Evolutionary conservation across 2,113 vertebrate genomes (phyloP).

Genomic region (Myiozetetes cayanensis): DNA sequence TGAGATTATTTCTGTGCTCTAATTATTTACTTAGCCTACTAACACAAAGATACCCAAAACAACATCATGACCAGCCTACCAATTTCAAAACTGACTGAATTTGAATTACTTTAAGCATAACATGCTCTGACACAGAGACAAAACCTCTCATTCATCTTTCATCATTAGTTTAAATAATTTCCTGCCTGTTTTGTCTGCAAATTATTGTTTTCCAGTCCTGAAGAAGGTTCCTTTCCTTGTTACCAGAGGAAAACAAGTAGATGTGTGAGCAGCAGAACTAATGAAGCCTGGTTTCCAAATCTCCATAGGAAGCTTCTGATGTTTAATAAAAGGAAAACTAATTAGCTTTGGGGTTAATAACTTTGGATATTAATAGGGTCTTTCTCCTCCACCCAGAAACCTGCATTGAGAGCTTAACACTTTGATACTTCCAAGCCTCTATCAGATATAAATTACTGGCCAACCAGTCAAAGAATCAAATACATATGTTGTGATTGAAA

Average conservation of each 20-base stretch:
- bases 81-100: conserved; percentile 27
- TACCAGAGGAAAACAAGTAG: background rate
- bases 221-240: background rate
- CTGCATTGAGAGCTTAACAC: background rate
- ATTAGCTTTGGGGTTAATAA: conserved; percentile 10
- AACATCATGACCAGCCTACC: background rate
- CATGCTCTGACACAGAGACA: background rate
- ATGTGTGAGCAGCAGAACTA: background rate
- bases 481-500: background rate
- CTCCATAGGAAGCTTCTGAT: background rate
- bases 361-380: background rate
- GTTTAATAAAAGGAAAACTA: background rate
- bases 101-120: conserved; percentile 21
- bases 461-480: background rate
- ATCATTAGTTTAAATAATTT: conserved; percentile 13
- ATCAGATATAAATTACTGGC: background rate
- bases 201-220: background rate
- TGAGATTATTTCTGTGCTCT: conserved; percentile 29
- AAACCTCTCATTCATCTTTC: background rate
- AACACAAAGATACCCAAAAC: background rate
- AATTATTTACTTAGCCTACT: conserved; percentile 43
- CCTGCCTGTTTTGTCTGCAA: conserved; percentile 23
- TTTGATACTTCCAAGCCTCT: background rate
- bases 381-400: background rate
- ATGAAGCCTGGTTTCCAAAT: background rate